These are phyloP conservation scores for Onychomys arenicola DNA, from an alignment of 2,797 vertebrate species.

Conservation along the genomic window DNA sequence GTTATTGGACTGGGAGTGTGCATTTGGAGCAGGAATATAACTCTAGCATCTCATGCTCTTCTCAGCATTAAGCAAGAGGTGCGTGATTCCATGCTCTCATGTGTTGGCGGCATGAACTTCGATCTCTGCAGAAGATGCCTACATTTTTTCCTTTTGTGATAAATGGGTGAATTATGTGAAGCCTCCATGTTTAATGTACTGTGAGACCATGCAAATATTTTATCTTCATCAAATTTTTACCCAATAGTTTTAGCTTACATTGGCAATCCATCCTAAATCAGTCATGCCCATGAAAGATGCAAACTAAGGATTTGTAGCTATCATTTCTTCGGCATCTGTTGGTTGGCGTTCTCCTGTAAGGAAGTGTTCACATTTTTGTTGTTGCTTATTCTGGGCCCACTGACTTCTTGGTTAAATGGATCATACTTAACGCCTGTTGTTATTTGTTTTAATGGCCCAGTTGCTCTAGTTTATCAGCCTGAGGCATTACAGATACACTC, in stretches of 20 bases:
- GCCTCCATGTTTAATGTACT: not conserved
- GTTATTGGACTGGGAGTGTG: not conserved
- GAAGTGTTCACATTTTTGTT: not conserved
- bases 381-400: not conserved
- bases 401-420: not conserved
- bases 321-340: not conserved
- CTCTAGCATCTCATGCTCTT: not conserved
- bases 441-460: not conserved
- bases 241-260: not conserved
- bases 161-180: not conserved
- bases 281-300: not conserved
- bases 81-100: not conserved
- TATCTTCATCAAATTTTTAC: slow-evolving; percentile 13
- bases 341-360: not conserved
- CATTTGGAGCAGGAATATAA: not conserved
- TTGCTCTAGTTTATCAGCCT: not conserved
- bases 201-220: not conserved
- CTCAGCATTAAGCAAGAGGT: not conserved
- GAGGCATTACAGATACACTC: not conserved
- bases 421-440: not conserved
- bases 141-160: not conserved
- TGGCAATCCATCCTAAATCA: not conserved
- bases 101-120: not conserved
- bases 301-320: not conserved
- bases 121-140: not conserved